Base-by-base conservation (phyloP, 2,888 invertebrate species). In the Caenorhabditis imperialis region DNA sequence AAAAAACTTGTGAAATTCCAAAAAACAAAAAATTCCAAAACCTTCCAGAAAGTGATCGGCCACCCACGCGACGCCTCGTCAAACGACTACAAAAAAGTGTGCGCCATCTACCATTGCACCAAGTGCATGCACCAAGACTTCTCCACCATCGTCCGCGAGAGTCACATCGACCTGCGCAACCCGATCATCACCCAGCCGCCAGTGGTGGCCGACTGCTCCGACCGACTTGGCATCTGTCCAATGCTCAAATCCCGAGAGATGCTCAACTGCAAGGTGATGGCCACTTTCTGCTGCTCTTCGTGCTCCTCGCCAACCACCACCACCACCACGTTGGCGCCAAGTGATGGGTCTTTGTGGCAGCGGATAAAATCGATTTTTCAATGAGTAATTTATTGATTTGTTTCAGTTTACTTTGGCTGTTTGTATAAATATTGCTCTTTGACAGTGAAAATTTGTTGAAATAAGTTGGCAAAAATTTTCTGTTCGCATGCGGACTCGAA, bases 81-180 rank as follows among this genome's bases (percentile, higher is more conserved):
- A 27, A 77, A 78, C 42, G 86, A 85, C 63, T 85, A 85, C 63
- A 67, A 62, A 6, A 85, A 85, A 65, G 75, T 85, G 35, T 86
- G 85, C 71, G 71, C 78, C 4, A 75, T 85, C 20, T 86, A 85
- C 60, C 70, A 75, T 5, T 83, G 83, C 50, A 37, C 48, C 3
- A 61, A 44, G 14, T 83, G 83, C 45, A 80, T 78, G 79, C 61
- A 76, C 23, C 62, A 77, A 30, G 53, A 60, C 16, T 72, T 69
- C 20, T 45, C 54, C 8, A 35, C 63, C 25, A 16, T 72, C 6
- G 58, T 58, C n/a, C 44, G 8, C n/a, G 35, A 38, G 10, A 42
- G 48, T 16, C 48, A 71, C 5, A 71, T 71, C 8, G 55, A 62
- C 22, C 50, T 61, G 0, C 42, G 44, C 2, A 53, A 60, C 25